Evolutionary conservation across 2,888 invertebrate species (phyloP).

Genomic region (Sclerodermus sp.): DNA sequence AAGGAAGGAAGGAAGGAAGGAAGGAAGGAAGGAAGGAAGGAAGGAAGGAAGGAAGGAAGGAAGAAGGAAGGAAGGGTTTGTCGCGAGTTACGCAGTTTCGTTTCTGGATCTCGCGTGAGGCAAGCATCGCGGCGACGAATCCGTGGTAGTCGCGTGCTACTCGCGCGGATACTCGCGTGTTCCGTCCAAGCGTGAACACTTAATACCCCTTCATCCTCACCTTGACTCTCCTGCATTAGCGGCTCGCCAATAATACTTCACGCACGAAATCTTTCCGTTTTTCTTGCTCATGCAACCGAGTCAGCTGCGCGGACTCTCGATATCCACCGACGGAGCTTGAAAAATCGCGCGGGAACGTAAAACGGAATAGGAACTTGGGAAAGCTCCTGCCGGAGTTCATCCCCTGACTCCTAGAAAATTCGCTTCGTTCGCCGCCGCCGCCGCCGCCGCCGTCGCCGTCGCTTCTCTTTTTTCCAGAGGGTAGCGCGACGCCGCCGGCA

Average conservation of each 20-base stretch:
- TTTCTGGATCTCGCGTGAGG: conserved; percentile 32
- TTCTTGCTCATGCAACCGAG: conserved; percentile 20
- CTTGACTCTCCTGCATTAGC: conserved; percentile 38
- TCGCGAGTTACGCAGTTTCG: background rate
- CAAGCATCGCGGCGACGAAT: conserved; percentile 23
- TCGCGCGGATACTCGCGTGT: conserved; percentile 43
- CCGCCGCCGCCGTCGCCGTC: too few species aligned
- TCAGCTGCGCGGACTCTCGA: background rate
- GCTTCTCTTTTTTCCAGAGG: too few species aligned
- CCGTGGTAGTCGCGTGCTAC: conserved; percentile 36
- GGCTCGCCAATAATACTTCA: conserved; percentile 38
- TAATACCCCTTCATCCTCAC: conserved; percentile 42
- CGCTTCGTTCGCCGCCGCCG: too few species aligned
- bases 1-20: too few species aligned
- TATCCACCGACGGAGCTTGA: background rate
- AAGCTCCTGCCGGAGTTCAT: too few species aligned
- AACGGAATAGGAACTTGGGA: too few species aligned
- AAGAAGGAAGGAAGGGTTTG: too few species aligned
- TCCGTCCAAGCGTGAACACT: conserved; percentile 40
- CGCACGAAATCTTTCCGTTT: conserved; percentile 39
- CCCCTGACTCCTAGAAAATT: too few species aligned
- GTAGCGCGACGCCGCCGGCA: too few species aligned
- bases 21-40: too few species aligned
- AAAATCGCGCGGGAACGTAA: too few species aligned
- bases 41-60: too few species aligned